A percentile compares a stretch with the other conserved stretches of the same genome.
These are phyloP conservation scores for Fulmarus glacialis DNA, from an alignment of 2,113 vertebrate genomes.

Conservation along the genomic window DNA sequence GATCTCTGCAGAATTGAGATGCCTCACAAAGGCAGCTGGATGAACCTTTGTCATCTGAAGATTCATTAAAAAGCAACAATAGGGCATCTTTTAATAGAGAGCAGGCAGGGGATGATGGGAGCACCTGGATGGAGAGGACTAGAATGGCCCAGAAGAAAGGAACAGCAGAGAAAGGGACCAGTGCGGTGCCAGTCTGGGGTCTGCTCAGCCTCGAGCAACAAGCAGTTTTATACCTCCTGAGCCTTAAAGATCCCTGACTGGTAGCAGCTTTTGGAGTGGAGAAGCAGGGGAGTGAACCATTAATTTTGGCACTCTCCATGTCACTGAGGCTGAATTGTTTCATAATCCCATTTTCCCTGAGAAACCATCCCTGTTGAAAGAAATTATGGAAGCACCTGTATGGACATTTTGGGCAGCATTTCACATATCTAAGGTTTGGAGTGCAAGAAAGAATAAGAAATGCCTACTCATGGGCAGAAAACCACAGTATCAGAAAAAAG, in stretches of 20 bases:
- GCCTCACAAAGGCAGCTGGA: background rate
- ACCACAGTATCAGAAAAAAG: background rate
- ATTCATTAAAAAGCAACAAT: background rate
- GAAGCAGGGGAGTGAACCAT: background rate
- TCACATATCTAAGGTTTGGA: background rate
- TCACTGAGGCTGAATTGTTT: background rate
- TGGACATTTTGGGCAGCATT: background rate
- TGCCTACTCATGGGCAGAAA: background rate
- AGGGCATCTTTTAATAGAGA: background rate
- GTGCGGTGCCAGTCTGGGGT: background rate
- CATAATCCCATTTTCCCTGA: background rate
- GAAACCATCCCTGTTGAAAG: background rate
- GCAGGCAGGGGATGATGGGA: background rate
- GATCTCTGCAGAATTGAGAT: background rate
- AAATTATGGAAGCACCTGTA: background rate
- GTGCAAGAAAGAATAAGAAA: background rate
- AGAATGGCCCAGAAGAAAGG: background rate
- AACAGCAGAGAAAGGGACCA: background rate
- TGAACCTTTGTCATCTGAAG: background rate
- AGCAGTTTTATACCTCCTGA: background rate
- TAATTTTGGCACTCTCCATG: background rate
- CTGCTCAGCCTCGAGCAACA: background rate
- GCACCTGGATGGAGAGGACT: background rate
- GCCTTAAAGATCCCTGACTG: background rate
- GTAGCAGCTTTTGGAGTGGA: background rate